Base-by-base conservation (phyloP, 2,113 vertebrate genomes). In the Megalops atlanticus region DNA sequence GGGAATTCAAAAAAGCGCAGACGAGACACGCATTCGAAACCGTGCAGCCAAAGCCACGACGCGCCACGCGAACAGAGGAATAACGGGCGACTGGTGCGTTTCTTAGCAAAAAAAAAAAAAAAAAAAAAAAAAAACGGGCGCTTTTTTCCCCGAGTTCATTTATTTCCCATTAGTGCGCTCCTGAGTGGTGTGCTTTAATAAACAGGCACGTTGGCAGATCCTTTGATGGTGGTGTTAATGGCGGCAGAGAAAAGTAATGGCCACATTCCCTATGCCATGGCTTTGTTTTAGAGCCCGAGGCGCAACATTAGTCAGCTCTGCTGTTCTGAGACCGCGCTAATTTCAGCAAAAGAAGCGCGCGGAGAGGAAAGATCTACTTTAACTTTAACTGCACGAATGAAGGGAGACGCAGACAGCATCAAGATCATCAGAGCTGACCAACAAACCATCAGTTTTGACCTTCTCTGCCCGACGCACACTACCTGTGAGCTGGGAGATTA, bases 191-290 rank as follows among this genome's bases (percentile, higher is more conserved):
- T 18, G 15, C 77, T 80, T 80, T 38, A 33, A 52, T 49, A 80
- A 73, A 54, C 78, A 73, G 35, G 43, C 78, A 73, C 70, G 41
- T 43, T 47, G 31, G 41, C 78, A 73, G 69, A 52, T 16, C 78
- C 43, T 15, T 38, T 39, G 70, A 72, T 31, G 78, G 2, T 41
- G 38, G 40, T 43, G 36, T 80, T 80, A 80, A 49, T 41, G 43
- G 70, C 21, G 39, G 69, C 69, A 14, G 39, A n/a, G 45, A 38
- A 38, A 33, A 52, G 40, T 80, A 52, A 91, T 83, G 84, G 71
- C 74, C 87, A 89, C 90, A 86, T 92, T 91, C 87, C 91, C 87
- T 92, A 88, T 83, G 87, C 89, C 84, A 89, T 78, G 87, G 88
- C 71, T 85, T 83, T 88, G 83, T 80, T 87, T 82, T 84, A 88